A percentile compares a stretch with the other conserved stretches of the same genome.
These are phyloP conservation scores for Antigone vipio DNA, from an alignment of 2,113 vertebrate species.

Conservation along the genomic window DNA sequence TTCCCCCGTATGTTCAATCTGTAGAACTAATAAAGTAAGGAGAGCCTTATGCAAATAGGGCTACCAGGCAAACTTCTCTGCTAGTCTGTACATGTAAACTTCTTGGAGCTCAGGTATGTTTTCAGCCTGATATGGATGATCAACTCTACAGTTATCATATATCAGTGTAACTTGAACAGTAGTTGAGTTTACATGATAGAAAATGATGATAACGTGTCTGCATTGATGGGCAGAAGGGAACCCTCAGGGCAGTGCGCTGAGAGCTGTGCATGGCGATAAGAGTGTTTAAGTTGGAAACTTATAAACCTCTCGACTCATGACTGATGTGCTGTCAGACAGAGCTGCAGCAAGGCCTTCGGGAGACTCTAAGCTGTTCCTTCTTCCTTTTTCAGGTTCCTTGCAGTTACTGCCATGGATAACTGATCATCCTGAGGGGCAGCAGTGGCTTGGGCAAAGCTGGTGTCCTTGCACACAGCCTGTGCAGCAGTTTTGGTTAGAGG, in stretches of 20 bases:
- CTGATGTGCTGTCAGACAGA: neutral
- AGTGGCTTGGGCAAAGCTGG: neutral
- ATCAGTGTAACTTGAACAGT: neutral
- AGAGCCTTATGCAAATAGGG: neutral
- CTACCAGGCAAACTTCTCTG: neutral
- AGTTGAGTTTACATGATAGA: conserved; percentile 20
- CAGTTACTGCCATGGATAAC: neutral
- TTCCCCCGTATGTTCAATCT: neutral
- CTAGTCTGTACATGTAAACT: neutral
- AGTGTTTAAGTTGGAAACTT: conserved; percentile 25
- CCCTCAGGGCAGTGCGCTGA: neutral
- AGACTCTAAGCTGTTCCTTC: neutral
- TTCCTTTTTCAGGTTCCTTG: neutral
- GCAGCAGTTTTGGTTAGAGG: neutral
- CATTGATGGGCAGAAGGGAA: neutral
- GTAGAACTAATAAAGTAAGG: neutral
- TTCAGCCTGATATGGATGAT: neutral
- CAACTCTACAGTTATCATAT: neutral
- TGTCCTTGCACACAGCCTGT: neutral
- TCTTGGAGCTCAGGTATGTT: neutral
- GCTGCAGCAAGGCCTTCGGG: neutral
- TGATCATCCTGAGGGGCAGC: neutral
- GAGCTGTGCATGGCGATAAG: neutral
- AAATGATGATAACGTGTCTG: neutral
- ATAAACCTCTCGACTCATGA: neutral